Base-by-base conservation (phyloP, 2,113 vertebrate species). In the Aegotheles bennettii region DNA sequence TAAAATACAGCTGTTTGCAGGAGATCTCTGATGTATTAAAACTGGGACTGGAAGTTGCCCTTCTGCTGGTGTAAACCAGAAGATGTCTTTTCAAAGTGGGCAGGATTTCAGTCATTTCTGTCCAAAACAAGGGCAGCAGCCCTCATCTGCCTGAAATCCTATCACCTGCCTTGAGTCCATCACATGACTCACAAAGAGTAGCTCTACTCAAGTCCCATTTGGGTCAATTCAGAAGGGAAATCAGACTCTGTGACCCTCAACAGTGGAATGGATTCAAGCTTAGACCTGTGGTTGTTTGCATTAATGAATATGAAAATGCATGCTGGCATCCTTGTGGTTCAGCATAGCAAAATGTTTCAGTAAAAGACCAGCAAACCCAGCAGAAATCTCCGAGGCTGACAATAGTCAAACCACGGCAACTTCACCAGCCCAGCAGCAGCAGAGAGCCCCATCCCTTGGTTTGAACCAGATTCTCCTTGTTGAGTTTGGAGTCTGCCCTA, bases 1-100 rank as follows among this genome's bases (percentile, higher is more conserved):
- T 67, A 47, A 63, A 77, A 87, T 64, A 21, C 78, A 95, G 89
- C 90, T 90, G 75, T 91, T 95, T 94, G 33, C 59, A 95, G 84
- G 93, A 94, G 89, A 83, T 88, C 54, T 93, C 70, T 76, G 93
- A 91, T 88, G 54, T 42, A 54, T 87, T 76, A 50, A 89, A 94
- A 77, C 42, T 13, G 3, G 35, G 68, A 54, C 74, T 87, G 71
- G 89, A 83, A 81, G 24, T 33, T 87, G 68, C 82, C 59, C 23
- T 71, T 89, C 60, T 57, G 53, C 50, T 87, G 57, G 16, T 51
- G 43, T 29, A 76, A 76, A 91, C 69, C 57, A 93, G 85, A 61
- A 77, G 61, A 92, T 83, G 36, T 80, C 71, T 53, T 42, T 69
- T 50, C 20, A 42, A 29, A 65, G n/a, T 4, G 16, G 67, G 54